Base-by-base conservation (phyloP, 2,113 vertebrate genomes). In the Delphinus delphis region DNA sequence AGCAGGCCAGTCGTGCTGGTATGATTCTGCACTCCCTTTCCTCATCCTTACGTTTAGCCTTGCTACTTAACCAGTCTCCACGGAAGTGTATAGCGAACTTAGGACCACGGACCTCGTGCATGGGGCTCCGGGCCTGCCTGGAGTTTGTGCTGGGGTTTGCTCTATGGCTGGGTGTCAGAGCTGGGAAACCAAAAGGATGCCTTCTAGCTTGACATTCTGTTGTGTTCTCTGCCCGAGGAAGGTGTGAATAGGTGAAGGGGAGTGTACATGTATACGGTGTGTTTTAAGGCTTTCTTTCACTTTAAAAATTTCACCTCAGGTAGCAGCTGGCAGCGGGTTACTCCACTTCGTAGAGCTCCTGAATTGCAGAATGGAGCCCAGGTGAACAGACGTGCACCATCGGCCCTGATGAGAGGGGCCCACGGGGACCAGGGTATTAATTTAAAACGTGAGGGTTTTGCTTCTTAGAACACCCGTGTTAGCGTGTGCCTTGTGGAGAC, bases 261-360 rank as follows among this genome's bases (percentile, higher is more conserved):
- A 83, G 23, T 63, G n/a, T 74, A 79, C 38, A 60, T 92, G 84
- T 96, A 41, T 55, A 92, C 88, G 50, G 53, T 74, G 28, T 81
- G 47, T 88, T 73, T 93, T 93, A 89, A 89, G 86, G 36, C 31
- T 94, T 96, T 50, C 41, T 85, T 87, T 90, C 62, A 36, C 81
- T 83, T 84, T 50, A 70, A 63, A 83, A 79, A 36, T 67, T 63
- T 87, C 74, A 23, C 93, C 11, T 74, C 8, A 4, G 67, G 41
- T 62, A 74, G 38, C 73, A 68, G 82, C 50, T 63, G 92, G 73
- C 84, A 73, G 65, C 15, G 15, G 21, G 21, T 84, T 53, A n/a
- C 58, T 80, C 33, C 14, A 47, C 63, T 81, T 88, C 82, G 33
- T 36, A 8, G 60, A 60, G 44, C 81, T 60, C 26, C 58, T 80